A percentile compares a stretch with the other conserved stretches of the same genome.
These are phyloP conservation scores for Archivesica marissinica DNA, from an alignment of 1,140 invertebrate species.

Conservation along the genomic window DNA sequence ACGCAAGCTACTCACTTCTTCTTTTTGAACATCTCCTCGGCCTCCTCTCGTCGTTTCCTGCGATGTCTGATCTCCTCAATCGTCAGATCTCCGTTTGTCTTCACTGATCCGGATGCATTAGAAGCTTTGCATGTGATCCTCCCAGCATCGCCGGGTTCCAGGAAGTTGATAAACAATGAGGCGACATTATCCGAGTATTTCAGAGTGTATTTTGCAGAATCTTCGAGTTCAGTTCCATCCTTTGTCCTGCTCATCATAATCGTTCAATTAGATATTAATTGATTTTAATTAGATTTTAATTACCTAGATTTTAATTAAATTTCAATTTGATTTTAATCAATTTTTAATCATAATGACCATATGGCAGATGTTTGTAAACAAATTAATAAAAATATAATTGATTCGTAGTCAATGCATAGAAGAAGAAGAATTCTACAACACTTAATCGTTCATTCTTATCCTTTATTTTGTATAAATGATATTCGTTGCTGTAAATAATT, in stretches of 20 bases:
- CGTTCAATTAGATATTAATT: too few relatives aligned
- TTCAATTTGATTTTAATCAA: too few relatives aligned
- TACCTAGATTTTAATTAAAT: too few relatives aligned
- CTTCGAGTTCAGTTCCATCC: constrained; percentile 74
- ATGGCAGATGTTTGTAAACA: too few relatives aligned
- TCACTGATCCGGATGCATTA: constrained; percentile 94
- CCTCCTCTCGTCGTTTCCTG: constrained; percentile 44
- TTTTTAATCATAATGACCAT: too few relatives aligned
- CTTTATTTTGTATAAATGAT: too few relatives aligned
- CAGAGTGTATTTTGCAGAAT: constrained; percentile 74
- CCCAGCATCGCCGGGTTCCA: constrained; percentile 93
- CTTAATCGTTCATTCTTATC: too few relatives aligned
- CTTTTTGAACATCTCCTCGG: constrained; percentile 27
- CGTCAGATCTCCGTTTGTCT: constrained; percentile 93
- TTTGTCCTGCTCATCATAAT: constrained; percentile 75
- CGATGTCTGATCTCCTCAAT: constrained; percentile 72
- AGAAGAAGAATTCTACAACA: too few relatives aligned
- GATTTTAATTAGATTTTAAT: too few relatives aligned
- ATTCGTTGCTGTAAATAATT: too few relatives aligned
- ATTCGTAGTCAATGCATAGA: too few relatives aligned
- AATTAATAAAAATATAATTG: too few relatives aligned
- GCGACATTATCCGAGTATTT: constrained; percentile 78
- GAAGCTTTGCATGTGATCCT: constrained; percentile 96
- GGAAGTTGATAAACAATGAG: constrained; percentile 93
- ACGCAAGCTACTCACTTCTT: constrained; percentile 51